Base-by-base conservation (phyloP, 1,140 invertebrate species). In the Metopolophium dirhodum region DNA sequence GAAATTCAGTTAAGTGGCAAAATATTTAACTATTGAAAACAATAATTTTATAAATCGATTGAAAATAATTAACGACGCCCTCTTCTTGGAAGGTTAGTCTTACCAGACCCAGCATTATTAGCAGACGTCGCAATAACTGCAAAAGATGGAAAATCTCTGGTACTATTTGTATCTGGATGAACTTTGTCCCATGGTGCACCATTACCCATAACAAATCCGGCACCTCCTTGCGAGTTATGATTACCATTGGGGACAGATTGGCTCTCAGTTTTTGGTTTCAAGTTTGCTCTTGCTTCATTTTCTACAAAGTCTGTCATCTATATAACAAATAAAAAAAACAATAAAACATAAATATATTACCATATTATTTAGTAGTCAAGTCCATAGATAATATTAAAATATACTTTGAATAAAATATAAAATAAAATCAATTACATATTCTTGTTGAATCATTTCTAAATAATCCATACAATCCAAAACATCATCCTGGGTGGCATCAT, bases 61-160 rank as follows among this genome's bases (percentile, higher is more conserved):
- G 37, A 92, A 83, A 82, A 37, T 83, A 93, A 93, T 82, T 93
- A 93, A 85, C 82, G 82, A 85, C 91, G 91, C 7, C 91, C 91
- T 82, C 91, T 86, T 41, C 82, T 93, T 41, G 91, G 91, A n/a
- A 49, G 45, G 11, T 49, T 85, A 20, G 91, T 30, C 22, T 94
- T 94, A 22, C 88, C 85, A 77, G 87, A 89, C 1, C 45, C 87
- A 35, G n/a, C 95, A 94, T 95, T 95, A 90, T 96, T 94, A 93
- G 96, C 95, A 93, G 96, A 94, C 8, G 95, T 95, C 45, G 96
- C 96, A 85, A 96, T 95, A 91, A 95, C 95, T 77, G 97, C 97
- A 95, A 98, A 98, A 49, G 97, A 97, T 37, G 98, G 98, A 95
- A 99, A 99, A 95, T 99, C 98, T 94, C 98, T 97, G 57, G 97